Conservation (phyloP, 1,140 invertebrate genomes). For the Drosophila littoralis region DNA sequence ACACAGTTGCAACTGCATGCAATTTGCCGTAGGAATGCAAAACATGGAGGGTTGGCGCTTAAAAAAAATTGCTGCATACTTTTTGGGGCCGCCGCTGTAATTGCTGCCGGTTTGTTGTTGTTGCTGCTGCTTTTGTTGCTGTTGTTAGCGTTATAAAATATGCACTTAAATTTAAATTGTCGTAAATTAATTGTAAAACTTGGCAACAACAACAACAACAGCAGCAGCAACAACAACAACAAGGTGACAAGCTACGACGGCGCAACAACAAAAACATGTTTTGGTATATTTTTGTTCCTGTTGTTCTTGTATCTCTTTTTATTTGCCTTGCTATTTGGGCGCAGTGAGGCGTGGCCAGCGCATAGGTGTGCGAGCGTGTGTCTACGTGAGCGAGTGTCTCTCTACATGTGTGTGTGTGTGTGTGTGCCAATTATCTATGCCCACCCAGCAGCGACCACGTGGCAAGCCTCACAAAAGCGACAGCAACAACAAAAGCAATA, state of each 20-base stretch:
- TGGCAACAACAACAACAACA: slow-evolving; percentile 23
- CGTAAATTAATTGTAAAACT: slow-evolving; percentile 69
- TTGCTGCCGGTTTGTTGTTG: slow-evolving; percentile 28
- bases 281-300: background rate
- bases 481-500: slow-evolving; percentile 26
- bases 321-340: slow-evolving; percentile 7
- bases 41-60: slow-evolving; percentile 6
- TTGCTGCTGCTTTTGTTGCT: slow-evolving; percentile 5
- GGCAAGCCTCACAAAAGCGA: slow-evolving; percentile 37
- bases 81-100: slow-evolving; percentile 36
- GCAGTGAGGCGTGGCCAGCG: slow-evolving; percentile 7
- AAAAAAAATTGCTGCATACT: slow-evolving; percentile 55
- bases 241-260: slow-evolving; percentile 14
- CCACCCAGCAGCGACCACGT: slow-evolving; percentile 38
- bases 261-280: background rate
- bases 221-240: slow-evolving; percentile 8
- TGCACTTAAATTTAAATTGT: slow-evolving; percentile 71
- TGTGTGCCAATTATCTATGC: slow-evolving; percentile 51
- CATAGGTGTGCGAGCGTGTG: background rate
- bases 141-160: slow-evolving; percentile 49
- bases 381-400: background rate
- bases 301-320: background rate
- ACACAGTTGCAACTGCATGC: slow-evolving; percentile 19
- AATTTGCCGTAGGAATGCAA: slow-evolving; percentile 38
- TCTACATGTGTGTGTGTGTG: slow-evolving; percentile 12